These are phyloP conservation scores for Lytechinus variegatus DNA, from an alignment of 35 echinoderm and acorn worm species.

Conservation along the genomic window DNA sequence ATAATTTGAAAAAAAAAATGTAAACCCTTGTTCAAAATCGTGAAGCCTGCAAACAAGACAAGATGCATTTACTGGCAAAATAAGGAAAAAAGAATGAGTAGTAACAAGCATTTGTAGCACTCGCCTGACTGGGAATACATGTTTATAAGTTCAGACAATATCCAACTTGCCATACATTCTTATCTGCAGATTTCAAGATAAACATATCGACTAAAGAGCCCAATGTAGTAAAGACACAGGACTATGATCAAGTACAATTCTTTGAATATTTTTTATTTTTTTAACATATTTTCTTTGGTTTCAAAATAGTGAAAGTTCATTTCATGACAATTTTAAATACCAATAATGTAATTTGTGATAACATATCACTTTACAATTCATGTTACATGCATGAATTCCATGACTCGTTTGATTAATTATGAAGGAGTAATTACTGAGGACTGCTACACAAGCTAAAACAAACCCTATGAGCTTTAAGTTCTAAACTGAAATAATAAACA, in stretches of 20 bases:
- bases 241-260: too few species aligned
- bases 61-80: too few species aligned
- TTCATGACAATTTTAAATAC: constrained; percentile 29
- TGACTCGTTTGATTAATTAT: neutral
- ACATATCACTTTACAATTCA: constrained; percentile 38
- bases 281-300: constrained; percentile 27
- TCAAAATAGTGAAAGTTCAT: constrained; percentile 53
- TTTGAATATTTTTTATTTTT: constrained; percentile 21
- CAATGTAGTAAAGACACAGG: too few species aligned
- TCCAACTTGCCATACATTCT: too few species aligned
- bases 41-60: neutral
- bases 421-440: constrained; percentile 17
- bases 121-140: too few species aligned
- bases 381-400: constrained; percentile 47
- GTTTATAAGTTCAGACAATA: too few species aligned
- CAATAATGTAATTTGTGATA: neutral
- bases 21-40: neutral
- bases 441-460: neutral
- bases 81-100: too few species aligned
- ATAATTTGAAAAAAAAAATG: neutral
- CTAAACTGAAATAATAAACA: constrained; percentile 33
- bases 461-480: constrained; percentile 29
- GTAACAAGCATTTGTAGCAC: too few species aligned
- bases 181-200: too few species aligned
- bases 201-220: too few species aligned